phyloP scores from a whole-genome alignment of 1,140 invertebrate species.

The Neelides sp. region DNA sequence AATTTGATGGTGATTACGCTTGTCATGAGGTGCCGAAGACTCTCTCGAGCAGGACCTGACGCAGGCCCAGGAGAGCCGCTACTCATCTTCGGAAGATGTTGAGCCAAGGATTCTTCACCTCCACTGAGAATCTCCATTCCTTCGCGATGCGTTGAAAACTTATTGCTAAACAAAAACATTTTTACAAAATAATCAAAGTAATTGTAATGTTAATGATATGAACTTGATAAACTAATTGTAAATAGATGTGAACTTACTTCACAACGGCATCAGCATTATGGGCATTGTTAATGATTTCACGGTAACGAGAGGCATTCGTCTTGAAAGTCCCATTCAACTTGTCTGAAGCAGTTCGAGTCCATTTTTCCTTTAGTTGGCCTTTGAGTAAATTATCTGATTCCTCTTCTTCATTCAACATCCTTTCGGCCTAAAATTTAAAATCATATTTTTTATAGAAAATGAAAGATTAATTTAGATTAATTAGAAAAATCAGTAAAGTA shows the following conservation, averaged over 20 bases:
- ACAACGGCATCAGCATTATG: slow-evolving; percentile 55
- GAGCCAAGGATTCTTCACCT: slow-evolving; percentile 49
- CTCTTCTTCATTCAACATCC: slow-evolving; percentile 81
- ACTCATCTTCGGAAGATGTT: slow-evolving; percentile 48
- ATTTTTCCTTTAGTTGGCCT: slow-evolving; percentile 78
- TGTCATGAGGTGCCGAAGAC: slow-evolving; percentile 68
- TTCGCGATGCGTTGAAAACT: slow-evolving; percentile 65
- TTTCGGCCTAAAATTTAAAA: slow-evolving; percentile 48
- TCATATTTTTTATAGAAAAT: background rate
- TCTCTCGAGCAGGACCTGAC: slow-evolving; percentile 48
- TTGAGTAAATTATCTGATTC: slow-evolving; percentile 76
- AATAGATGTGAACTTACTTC: slow-evolving; percentile 24
- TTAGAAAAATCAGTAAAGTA: background rate
- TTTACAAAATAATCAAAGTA: slow-evolving; percentile 17
- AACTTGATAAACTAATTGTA: too few species aligned
- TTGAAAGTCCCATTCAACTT: slow-evolving; percentile 79
- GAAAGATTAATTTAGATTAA: slow-evolving; percentile 14
- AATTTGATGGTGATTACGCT: slow-evolving; percentile 39
- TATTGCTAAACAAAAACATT: slow-evolving; percentile 57
- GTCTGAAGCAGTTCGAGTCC: slow-evolving; percentile 76
- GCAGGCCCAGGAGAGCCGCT: slow-evolving; percentile 39
- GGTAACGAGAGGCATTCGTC: slow-evolving; percentile 77
- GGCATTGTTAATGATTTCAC: slow-evolving; percentile 78
- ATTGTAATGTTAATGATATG: slow-evolving; percentile 4
- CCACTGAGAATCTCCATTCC: slow-evolving; percentile 72